These are phyloP conservation scores for Sceloporus tristichus DNA, from an alignment of 2,113 vertebrate genomes.

Conservation along the genomic window DNA sequence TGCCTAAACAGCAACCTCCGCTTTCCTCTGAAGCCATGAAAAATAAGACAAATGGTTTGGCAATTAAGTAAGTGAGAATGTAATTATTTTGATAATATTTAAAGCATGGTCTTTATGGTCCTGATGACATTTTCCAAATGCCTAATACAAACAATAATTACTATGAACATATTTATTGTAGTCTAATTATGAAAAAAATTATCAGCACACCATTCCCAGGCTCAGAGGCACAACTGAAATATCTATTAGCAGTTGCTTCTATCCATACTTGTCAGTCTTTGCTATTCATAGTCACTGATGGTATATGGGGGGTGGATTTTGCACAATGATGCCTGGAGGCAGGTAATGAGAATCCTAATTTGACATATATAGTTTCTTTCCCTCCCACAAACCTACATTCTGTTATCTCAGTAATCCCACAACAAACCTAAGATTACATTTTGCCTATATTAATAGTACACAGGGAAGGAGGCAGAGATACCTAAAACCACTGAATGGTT, in stretches of 20 bases:
- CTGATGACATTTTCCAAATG: constrained; percentile 18
- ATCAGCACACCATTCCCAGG: background rate
- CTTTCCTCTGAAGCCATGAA: no score
- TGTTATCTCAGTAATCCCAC: background rate
- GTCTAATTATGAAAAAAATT: constrained; percentile 19
- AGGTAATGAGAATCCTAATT: background rate
- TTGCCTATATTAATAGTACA: background rate
- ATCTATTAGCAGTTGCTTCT: no score
- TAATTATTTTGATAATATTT: constrained; percentile 22
- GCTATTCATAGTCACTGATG: no score
- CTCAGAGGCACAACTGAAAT: background rate
- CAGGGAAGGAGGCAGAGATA: background rate
- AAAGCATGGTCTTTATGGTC: background rate
- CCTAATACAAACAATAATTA: background rate
- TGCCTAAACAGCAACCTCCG: no score
- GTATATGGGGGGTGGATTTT: background rate
- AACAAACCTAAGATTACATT: background rate
- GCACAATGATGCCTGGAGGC: background rate
- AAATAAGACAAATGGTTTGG: background rate
- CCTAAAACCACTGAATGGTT: no score
- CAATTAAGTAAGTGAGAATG: constrained; percentile 1
- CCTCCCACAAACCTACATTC: background rate
- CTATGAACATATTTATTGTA: constrained; percentile 18
- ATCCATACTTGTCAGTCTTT: no score
- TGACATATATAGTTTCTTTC: no score